Base-by-base conservation (phyloP, 2,888 invertebrate species). In the Blastobasis lacticolella region DNA sequence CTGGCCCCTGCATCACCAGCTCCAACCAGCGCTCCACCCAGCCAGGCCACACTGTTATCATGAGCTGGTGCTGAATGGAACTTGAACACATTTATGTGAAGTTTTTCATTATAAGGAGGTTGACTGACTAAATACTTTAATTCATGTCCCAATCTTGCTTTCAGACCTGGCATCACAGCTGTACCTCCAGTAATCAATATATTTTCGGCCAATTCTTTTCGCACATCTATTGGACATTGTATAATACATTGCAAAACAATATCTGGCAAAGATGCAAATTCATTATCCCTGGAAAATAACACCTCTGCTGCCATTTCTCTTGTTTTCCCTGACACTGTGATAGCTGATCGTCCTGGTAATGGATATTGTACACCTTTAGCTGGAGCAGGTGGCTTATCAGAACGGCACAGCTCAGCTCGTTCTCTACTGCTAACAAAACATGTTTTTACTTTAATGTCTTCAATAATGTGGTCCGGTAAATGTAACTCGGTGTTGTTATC, bases 171-270 rank as follows among this genome's bases (percentile, higher is more conserved):
- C 58, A 95, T 85, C 91, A 94, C 93, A 0, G 94, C 90, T 2
- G 94, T 93, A 8, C 99, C 99, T 41, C 98, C 99, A 51, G 94
- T 91, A 23, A 98, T 81, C 51, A 98, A 86, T 60, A 98, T 91
- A 80, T 95, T 97, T 73, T 93, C 93, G 0, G 96, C 93, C 44
- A 99, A 86, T 48, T 89, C 88, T 51, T 90, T 90, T 9, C 97
- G 90, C 55, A 93, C 91, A 87, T 98, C 97, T 37, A 96, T 89
- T 0, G 97, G 95, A 62, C 96, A 94, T 91, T 94, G 91, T 46
- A 93, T 69, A 54, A 97, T 91, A 49, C 95, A 90, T 78, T 97
- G 94, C 54, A 98, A 83, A 62, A 98, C 91, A 81, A 97, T 92
- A 58, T 96, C 95, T 0, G 95, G 91, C 56, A 98, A 80, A 51